Base-by-base conservation (phyloP, 2,113 vertebrate species). In the Sebastes schlegelii region DNA sequence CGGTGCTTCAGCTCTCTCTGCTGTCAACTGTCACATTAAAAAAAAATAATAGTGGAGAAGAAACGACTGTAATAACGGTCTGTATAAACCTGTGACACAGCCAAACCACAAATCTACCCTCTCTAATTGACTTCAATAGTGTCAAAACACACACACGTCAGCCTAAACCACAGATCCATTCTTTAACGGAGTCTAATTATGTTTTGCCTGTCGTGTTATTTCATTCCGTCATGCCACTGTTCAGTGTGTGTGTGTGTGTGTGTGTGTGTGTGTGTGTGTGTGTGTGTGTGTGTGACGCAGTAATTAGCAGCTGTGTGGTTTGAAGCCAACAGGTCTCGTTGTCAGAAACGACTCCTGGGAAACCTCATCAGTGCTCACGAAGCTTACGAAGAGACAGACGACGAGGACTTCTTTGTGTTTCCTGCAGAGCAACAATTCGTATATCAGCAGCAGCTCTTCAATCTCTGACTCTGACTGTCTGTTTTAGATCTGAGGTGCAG, bases 321-420 rank as follows among this genome's bases (percentile, higher is more conserved):
- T 75, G 65, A 55, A 74, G 76, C 48, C 69, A 66, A 21, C 51
- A 65, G 77, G 58, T 80, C 57, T 72, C 54, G 5, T 48, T 75
- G 71, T 77, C 72, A 80, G 66, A 51, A 85, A 54, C 26, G 40
- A 19, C 64, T 80, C 34, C 58, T 45, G 72, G 65, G 52, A 58
- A 71, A 46, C 48, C 60, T 66, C 65, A 71, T 75, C 65, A 45
- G 58, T 40, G 52, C 51, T 80, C 61, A 80, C 14, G 26, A 51
- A 70, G 64, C 51, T 80, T 61, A 80, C 14, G 43, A 51, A 70
- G 64, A 75, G 34, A 66, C 11, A 66, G 43, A 21, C 19, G 11
- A 6, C 6, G 16, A 17, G 17, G 13, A 6, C 17, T 6, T 42
- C 34, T 62, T 46, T 46, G 45, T 49, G 23, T 34, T 12, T 61